These are phyloP conservation scores for Chaetogeoica ovagalla DNA, from an alignment of 2,888 invertebrate genomes.

Conservation along the genomic window DNA sequence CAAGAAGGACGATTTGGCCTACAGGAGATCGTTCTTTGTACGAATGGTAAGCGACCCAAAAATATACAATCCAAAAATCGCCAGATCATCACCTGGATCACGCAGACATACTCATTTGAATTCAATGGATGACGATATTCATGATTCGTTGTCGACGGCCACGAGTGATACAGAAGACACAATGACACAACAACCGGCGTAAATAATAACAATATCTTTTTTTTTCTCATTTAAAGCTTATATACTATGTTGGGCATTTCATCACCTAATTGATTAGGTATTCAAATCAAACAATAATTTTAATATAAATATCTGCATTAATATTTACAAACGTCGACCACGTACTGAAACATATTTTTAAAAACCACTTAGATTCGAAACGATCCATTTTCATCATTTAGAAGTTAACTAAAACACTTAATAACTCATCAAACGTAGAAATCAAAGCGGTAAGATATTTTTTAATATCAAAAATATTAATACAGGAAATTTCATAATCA, in stretches of 20 bases:
- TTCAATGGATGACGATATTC: conserved; percentile 55
- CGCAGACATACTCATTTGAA: conserved; percentile 63
- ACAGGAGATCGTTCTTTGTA: conserved; percentile 94
- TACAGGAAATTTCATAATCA: neutral
- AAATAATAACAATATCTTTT: conserved; percentile 57
- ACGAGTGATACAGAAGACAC: conserved; percentile 55
- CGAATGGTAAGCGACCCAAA: conserved; percentile 98
- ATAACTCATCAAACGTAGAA: neutral
- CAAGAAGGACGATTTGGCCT: conserved; percentile 79
- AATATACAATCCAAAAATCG: conserved; percentile 90
- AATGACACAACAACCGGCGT: conserved; percentile 60
- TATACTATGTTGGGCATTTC: too few relatives aligned
- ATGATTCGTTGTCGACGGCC: conserved; percentile 57
- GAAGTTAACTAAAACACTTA: neutral
- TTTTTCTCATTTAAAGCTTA: too few relatives aligned
- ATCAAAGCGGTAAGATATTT: neutral
- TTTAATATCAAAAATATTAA: neutral
- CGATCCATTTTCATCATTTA: too few relatives aligned
- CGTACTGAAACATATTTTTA: too few relatives aligned
- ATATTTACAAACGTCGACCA: too few relatives aligned
- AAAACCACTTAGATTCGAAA: too few relatives aligned
- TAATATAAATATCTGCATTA: too few relatives aligned
- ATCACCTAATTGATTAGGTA: too few relatives aligned
- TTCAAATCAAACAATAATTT: too few relatives aligned
- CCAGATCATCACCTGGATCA: conserved; percentile 70